phyloP scores from a whole-genome alignment of 2,797 vertebrate species.

The Tapirus indicus region DNA sequence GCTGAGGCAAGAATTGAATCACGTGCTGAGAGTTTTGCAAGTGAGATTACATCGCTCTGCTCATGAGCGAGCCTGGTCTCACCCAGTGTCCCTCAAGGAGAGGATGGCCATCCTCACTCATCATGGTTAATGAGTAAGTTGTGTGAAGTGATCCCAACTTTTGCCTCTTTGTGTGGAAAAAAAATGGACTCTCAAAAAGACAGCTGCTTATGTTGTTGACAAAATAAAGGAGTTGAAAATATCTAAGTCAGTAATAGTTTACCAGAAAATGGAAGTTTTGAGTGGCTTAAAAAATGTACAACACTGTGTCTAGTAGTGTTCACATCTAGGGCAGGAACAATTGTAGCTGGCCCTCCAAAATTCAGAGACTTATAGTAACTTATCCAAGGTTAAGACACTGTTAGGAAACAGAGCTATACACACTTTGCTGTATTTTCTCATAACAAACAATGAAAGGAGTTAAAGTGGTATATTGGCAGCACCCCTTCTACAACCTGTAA shows the following conservation, averaged over 20 bases:
- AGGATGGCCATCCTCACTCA: neutral
- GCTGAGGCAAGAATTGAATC: neutral
- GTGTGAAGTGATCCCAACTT: neutral
- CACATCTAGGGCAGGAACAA: neutral
- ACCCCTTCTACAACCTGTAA: neutral
- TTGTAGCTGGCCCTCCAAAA: neutral
- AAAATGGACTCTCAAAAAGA: neutral
- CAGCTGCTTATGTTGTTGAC: neutral
- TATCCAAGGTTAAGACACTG: neutral
- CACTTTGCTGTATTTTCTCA: neutral
- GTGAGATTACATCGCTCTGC: accelerated
- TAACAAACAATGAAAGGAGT: neutral
- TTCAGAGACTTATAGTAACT: neutral
- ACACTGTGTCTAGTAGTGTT: neutral
- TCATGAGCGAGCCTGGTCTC: neutral
- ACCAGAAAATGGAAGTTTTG: neutral
- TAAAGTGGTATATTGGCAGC: neutral
- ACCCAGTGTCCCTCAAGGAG: neutral
- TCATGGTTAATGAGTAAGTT: neutral
- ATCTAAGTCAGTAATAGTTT: neutral
- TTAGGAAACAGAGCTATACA: neutral
- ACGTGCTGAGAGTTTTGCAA: neutral
- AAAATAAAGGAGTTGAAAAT: neutral
- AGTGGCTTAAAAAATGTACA: neutral
- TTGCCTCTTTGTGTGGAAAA: neutral